Evolutionary conservation across 2,888 invertebrate genomes (phyloP).

Genomic region (Heliconius ethilla): DNA sequence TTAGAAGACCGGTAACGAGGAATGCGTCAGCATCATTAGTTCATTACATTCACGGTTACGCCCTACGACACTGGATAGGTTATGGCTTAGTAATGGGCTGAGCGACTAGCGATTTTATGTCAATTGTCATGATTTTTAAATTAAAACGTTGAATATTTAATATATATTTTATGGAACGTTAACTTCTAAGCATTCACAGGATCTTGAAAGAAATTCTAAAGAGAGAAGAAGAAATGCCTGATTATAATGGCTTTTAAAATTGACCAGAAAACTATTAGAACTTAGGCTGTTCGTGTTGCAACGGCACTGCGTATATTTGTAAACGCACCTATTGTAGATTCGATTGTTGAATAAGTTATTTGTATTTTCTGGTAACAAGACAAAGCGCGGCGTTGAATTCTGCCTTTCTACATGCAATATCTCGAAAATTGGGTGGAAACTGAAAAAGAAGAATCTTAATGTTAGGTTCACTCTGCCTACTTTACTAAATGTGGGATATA

Average conservation of each 20-base stretch:
- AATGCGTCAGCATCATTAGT: constrained; percentile 75
- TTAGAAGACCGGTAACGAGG: constrained; percentile 55
- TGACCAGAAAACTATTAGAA: neutral
- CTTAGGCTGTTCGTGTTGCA: neutral
- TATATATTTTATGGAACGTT: neutral
- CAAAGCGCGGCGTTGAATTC: no score
- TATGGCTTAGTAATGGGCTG: constrained; percentile 29
- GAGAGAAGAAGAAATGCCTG: neutral
- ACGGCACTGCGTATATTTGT: no score
- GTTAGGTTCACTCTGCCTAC: neutral
- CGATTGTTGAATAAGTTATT: no score
- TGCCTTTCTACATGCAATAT: neutral
- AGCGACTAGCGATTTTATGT: constrained; percentile 22
- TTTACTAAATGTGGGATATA: neutral
- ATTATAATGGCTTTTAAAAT: neutral
- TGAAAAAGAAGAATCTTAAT: neutral
- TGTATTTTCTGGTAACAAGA: no score
- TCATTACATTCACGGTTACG: constrained; percentile 68
- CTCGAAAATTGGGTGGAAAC: neutral
- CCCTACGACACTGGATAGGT: constrained; percentile 52
- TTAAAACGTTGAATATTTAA: neutral
- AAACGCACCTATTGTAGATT: no score
- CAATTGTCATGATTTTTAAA: neutral
- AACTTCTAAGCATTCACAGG: no score
- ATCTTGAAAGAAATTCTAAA: no score